Evolutionary conservation across 1,140 invertebrate genomes (phyloP).

Genomic region (Cydia strobilella): DNA sequence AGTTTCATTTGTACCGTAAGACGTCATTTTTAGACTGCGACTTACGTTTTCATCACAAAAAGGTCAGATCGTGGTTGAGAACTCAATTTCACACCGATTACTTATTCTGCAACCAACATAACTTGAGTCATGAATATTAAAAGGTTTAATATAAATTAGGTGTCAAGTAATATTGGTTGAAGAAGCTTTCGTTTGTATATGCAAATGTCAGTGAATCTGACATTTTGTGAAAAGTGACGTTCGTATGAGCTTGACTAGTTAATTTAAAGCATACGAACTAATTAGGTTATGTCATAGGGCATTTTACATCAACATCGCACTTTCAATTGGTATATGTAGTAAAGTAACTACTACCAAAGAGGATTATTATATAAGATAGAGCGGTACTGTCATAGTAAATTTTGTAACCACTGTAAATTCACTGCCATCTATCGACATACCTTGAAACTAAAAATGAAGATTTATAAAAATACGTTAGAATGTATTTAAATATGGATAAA

Average conservation of each 20-base stretch:
- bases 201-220: constrained; percentile 21
- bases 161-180: neutral
- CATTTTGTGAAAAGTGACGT: neutral
- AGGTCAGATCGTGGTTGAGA: constrained; percentile 17
- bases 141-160: neutral
- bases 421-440: too few relatives aligned
- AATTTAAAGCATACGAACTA: neutral
- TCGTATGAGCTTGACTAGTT: neutral
- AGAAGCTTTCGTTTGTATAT: neutral
- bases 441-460: too few relatives aligned
- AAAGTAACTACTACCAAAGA: too few relatives aligned
- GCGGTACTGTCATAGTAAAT: too few relatives aligned
- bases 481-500: too few relatives aligned
- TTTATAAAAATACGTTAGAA: too few relatives aligned
- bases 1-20: neutral
- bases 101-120: neutral
- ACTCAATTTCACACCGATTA: constrained; percentile 18
- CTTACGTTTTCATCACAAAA: neutral
- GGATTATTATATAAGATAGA: too few relatives aligned
- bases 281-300: constrained; percentile 17
- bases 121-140: neutral
- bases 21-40: neutral
- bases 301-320: neutral
- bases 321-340: too few relatives aligned
- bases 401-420: too few relatives aligned